These are phyloP conservation scores for Micronycteris hirsuta DNA, from an alignment of 2,113 vertebrate species.

Conservation along the genomic window DNA sequence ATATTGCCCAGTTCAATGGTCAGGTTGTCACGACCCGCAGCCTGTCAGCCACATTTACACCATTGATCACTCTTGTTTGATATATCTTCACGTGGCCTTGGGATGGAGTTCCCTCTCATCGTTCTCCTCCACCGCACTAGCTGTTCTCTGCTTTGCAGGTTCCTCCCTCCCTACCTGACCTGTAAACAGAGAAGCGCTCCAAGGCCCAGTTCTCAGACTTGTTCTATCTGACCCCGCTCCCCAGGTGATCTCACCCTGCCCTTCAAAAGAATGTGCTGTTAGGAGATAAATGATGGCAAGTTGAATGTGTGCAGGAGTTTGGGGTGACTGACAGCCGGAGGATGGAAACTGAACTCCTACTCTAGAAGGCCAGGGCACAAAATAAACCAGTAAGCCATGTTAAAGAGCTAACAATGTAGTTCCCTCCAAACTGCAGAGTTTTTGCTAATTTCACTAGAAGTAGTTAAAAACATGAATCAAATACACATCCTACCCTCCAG, in stretches of 20 bases:
- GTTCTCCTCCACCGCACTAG: not conserved
- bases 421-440: not conserved
- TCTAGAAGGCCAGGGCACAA: not conserved
- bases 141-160: not conserved
- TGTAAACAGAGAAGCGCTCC: not conserved
- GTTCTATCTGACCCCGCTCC: not conserved
- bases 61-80: not conserved
- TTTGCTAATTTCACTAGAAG: not conserved
- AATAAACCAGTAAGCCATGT: not conserved
- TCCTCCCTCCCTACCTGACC: not conserved
- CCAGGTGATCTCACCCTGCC: not conserved
- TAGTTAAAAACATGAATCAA: not conserved
- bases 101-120: not conserved
- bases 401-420: not conserved
- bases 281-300: not conserved
- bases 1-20: not conserved
- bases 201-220: not conserved
- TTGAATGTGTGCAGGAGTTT: not conserved
- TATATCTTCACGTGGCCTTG: not conserved
- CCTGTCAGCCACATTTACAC: not conserved
- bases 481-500: not conserved
- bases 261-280: not conserved
- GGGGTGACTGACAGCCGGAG: not conserved
- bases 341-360: not conserved
- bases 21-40: not conserved